Percentiles rank a stretch among this genome's conserved stretches.
phyloP scores from a whole-genome alignment of 1,140 invertebrate genomes.

The Periplaneta americana region DNA sequence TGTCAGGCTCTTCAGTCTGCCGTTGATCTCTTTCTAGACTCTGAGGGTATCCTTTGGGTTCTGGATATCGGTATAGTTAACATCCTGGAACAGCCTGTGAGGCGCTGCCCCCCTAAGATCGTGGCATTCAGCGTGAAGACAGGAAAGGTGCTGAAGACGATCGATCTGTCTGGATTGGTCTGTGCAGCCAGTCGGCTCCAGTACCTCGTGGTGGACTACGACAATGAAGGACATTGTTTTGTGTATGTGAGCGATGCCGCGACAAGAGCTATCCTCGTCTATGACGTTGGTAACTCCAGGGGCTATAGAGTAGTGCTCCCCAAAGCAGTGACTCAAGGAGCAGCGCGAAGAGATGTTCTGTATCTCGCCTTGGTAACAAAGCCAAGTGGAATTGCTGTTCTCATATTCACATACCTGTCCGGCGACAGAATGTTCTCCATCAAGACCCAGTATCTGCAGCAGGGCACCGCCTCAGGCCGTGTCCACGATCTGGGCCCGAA shows the following conservation, averaged over 20 bases:
- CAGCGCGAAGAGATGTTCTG: constrained; percentile 45
- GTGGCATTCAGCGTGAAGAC: constrained; percentile 33
- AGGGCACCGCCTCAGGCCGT: constrained; percentile 41
- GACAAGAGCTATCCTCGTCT: constrained; percentile 53
- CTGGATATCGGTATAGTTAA: constrained; percentile 53
- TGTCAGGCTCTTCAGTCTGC: constrained; percentile 50
- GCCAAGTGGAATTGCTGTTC: constrained; percentile 40
- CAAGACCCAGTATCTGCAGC: constrained; percentile 45
- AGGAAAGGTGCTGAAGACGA: constrained; percentile 11
- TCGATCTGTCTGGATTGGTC: constrained; percentile 9
- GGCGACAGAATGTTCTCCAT: constrained; percentile 47
- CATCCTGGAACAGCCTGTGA: constrained; percentile 43
- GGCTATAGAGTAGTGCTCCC: constrained; percentile 34
- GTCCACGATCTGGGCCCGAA: constrained; percentile 49
- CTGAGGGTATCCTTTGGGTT: constrained; percentile 48
- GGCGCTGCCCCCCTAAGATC: constrained; percentile 34
- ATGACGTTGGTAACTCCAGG: constrained; percentile 47
- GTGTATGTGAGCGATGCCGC: constrained; percentile 58
- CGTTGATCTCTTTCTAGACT: constrained; percentile 52
- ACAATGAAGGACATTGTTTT: neutral
- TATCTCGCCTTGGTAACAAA: constrained; percentile 47
- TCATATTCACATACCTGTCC: constrained; percentile 53
- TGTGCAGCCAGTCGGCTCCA: constrained; percentile 38
- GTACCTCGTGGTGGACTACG: constrained; percentile 50
- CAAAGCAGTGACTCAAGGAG: constrained; percentile 32